These are phyloP conservation scores for Drosophila macrothrix DNA, from an alignment of 2,888 invertebrate species.

Conservation along the genomic window DNA sequence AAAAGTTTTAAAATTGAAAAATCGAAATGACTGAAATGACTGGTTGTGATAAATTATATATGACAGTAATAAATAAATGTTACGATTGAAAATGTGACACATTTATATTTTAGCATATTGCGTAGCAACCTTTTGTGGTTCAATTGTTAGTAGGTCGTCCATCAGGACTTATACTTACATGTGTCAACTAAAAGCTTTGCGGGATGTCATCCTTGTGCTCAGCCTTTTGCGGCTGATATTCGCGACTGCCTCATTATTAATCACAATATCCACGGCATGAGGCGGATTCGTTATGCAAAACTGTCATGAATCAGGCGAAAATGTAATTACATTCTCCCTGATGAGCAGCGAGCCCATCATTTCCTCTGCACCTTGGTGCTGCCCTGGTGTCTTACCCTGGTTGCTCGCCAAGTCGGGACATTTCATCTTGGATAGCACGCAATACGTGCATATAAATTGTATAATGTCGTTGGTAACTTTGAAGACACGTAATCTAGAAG, in stretches of 20 bases:
- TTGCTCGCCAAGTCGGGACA: constrained; percentile 39
- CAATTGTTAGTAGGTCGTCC: constrained; percentile 12
- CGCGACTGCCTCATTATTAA: constrained; percentile 74
- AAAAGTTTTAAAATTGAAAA: not conserved
- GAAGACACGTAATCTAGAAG: constrained; percentile 74
- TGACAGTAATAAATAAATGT: not conserved
- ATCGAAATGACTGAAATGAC: too few species aligned
- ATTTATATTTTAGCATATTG: not conserved
- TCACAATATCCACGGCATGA: constrained; percentile 65
- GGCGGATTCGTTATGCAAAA: constrained; percentile 72
- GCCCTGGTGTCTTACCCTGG: not conserved
- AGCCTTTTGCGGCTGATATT: constrained; percentile 60
- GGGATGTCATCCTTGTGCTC: constrained; percentile 19
- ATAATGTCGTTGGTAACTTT: constrained; percentile 69
- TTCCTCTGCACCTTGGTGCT: not conserved
- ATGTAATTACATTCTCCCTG: constrained; percentile 76
- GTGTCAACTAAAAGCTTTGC: constrained; percentile 23
- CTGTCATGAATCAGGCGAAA: constrained; percentile 78
- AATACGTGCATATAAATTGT: constrained; percentile 81
- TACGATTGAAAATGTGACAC: not conserved
- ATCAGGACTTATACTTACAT: constrained; percentile 10
- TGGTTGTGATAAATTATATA: not conserved
- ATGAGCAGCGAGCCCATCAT: constrained; percentile 67
- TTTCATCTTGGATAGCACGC: constrained; percentile 69
- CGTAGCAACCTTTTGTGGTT: constrained; percentile 8